Evolutionary conservation across 2,888 invertebrate species (phyloP), one percentile per base, ranked within the genome.

Genomic region (Pollenia labialis): DNA sequence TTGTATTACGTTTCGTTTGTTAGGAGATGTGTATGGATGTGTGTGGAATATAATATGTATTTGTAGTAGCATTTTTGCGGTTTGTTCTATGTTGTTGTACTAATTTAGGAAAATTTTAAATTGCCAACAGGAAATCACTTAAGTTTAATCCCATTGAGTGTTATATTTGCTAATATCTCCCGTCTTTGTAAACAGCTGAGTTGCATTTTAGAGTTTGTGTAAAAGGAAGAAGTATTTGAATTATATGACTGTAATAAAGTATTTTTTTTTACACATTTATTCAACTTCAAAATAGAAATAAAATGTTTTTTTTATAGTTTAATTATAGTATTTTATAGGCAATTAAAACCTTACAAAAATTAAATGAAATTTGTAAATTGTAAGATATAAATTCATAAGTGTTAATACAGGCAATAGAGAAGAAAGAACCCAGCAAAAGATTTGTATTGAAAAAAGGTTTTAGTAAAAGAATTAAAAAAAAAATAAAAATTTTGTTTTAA

Each of bases 61-160:
- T 56, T 23, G 16, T 68, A n/a, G 4, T 48, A 32, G 44, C 1
- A 16, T 48, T 79, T 76, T 74, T 81, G 83, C 81, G 87, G 81
- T 68, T 77, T 83, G 82, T 85, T 85, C 42, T 50, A 83, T 83
- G 81, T 76, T 87, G 81, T 81, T 87, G 87, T 87, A 84, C 87
- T 87, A 87, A 87, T 87, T 87, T 87, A 84, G 83, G 62, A 83
- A 87, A 81, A 84, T 83, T 87, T 87, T 84, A 87, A 87, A 87
- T 87, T 87, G 83, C 87, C 81, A 87, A 87, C 87, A 87, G 87
- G 87, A 87, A 87, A 87, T 84, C 87, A 87, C 83, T 87, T 87
- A 87, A 81, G 81, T 87, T 87, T 87, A 87, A 87, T 87, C 83
- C 83, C 87, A 87, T 87, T 87, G 87, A 87, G 87, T 87, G 77